phyloP scores from a whole-genome alignment of 2,113 vertebrate genomes.

The Pithys albifrons region DNA sequence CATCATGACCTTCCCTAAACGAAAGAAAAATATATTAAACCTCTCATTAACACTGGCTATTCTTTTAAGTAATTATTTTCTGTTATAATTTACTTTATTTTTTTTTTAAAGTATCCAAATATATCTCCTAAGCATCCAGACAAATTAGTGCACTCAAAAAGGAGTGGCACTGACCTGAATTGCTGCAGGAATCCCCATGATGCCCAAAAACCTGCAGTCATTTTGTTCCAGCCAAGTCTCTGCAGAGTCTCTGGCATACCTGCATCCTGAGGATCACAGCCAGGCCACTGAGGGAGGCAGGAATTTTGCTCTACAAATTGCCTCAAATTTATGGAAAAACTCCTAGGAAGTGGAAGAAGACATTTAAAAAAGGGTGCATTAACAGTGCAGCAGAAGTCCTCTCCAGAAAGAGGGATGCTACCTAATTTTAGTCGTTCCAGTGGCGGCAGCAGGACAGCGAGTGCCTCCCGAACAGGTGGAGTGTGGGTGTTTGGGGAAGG shows the following conservation, averaged over 20 bases:
- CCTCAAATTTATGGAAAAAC: not conserved
- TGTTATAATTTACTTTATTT: not conserved
- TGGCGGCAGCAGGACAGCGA: not conserved
- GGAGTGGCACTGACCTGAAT: not conserved
- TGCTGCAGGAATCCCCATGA: not conserved
- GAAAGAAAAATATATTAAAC: not conserved
- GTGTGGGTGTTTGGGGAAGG: slow-evolving; percentile 40
- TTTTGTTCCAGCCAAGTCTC: not conserved
- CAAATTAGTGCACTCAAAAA: not conserved
- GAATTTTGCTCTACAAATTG: not conserved
- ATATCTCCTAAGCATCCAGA: not conserved
- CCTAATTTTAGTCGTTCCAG: slow-evolving; percentile 43
- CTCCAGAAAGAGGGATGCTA: not conserved
- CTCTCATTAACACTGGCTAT: not conserved
- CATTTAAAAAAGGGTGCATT: not conserved
- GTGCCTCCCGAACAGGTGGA: slow-evolving; percentile 29
- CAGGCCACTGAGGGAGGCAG: not conserved
- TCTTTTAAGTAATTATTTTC: not conserved
- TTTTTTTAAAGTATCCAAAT: not conserved
- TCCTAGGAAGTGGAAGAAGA: not conserved
- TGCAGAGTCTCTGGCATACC: not conserved
- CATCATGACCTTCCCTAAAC: not conserved
- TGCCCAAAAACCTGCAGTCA: slow-evolving; percentile 8
- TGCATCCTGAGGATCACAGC: not conserved
- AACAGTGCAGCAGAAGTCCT: not conserved